Base-by-base conservation (phyloP, 2,888 invertebrate genomes). In the Heliothis peltigera region DNA sequence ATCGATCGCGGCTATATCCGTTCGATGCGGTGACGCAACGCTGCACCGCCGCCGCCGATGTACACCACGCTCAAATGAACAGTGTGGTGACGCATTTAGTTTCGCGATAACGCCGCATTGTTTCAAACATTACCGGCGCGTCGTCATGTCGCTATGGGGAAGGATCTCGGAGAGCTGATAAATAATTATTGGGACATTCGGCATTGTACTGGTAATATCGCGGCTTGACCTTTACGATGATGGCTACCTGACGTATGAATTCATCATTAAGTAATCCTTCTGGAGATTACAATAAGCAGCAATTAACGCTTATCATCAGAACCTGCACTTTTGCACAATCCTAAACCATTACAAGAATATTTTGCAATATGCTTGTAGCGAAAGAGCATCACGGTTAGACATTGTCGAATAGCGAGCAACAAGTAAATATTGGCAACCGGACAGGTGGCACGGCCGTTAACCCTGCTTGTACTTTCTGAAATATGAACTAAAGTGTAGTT, bases 1-100 rank as follows among this genome's bases (percentile, higher is more conserved):
- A 91, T 90, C 90, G 89, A 91, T 91, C 87, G 88, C 78, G 71
- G 84, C 89, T 90, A 89, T 91, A 91, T 89, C 90, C 85, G 90
- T 87, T 82, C 85, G 80, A 84, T 81, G 81, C 81, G 86, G 76
- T 89, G 89, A 90, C 89, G 90, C 86, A 89, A 90, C 84, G 55
- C 64, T 67, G 71, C 75, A 64, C 51, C 66, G 61, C 62, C 66
- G 61, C 62, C 57, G 67, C 49, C 64, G 66, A 63, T 71, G 58
- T 79, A 71, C 72, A 78, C 73, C 65, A 53, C 70, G 78, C 76
- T 73, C 66, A 74, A 81, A 70, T 57, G 66, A 74, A 73, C 71
- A 75, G 48, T 54, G 73, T 76, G 70, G 59, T 79, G 81, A 82
- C 82, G 82, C 76, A 80, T 78, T 70, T 77, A 61, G 71, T 72